A percentile compares a stretch with the other conserved stretches of the same genome.
Conservation (phyloP, 2,797 vertebrate genomes). For the Fratercula arctica region DNA sequence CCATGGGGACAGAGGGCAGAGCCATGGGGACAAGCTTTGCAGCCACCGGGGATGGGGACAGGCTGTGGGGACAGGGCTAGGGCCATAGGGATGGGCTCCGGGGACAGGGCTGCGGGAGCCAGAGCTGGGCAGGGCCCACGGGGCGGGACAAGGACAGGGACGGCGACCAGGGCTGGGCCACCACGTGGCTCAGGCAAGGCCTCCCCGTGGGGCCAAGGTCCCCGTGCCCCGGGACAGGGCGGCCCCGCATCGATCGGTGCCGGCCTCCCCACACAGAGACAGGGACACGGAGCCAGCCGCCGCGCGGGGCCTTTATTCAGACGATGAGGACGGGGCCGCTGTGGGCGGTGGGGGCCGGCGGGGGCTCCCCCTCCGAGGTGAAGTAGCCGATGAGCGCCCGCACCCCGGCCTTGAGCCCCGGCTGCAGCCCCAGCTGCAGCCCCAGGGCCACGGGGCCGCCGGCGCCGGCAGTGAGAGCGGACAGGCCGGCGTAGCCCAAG, state of each 20-base stretch:
- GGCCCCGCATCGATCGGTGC: background rate
- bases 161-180: background rate
- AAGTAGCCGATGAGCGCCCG: slow-evolving; percentile 78
- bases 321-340: background rate
- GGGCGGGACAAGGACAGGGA: background rate
- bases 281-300: fast-evolving
- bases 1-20: no score
- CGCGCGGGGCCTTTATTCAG: background rate
- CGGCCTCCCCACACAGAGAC: background rate
- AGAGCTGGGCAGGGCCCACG: background rate
- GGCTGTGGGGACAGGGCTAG: background rate
- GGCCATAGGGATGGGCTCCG: background rate
- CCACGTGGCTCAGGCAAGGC: background rate
- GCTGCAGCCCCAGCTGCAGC: slow-evolving; percentile 81
- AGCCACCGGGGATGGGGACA: background rate
- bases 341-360: background rate
- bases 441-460: slow-evolving; percentile 73
- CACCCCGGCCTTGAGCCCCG: slow-evolving; percentile 81
- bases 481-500: slow-evolving; percentile 85
- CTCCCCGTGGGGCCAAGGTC: background rate
- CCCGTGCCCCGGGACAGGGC: background rate
- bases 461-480: slow-evolving; percentile 72
- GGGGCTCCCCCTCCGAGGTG: slow-evolving; percentile 70
- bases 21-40: background rate
- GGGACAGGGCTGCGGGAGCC: background rate